Evolutionary conservation across 2,113 vertebrate species (phyloP).

Genomic region (Notarius lentiginosus): DNA sequence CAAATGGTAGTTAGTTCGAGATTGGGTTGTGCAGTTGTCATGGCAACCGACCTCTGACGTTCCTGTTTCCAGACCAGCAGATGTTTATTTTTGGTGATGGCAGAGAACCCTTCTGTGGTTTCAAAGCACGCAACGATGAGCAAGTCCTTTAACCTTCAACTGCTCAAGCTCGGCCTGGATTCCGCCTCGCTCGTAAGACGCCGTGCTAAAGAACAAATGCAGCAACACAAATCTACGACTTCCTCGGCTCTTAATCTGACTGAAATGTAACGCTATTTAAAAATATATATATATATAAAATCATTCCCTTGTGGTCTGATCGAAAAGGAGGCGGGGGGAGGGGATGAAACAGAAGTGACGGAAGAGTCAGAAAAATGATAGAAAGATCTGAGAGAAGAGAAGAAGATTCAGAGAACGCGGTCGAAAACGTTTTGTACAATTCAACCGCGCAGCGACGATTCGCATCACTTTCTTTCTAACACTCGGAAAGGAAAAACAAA

Average conservation of each 20-base stretch:
- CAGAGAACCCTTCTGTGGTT: not conserved
- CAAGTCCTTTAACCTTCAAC: not conserved
- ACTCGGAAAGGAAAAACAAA: not conserved
- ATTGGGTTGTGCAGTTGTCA: not conserved
- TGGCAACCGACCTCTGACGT: not conserved
- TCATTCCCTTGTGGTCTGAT: constrained; percentile 19
- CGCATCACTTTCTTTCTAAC: too few relatives aligned
- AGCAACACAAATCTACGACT: not conserved
- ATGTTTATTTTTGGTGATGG: not conserved
- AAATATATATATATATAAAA: not conserved
- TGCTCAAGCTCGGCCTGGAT: not conserved
- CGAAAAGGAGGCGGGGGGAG: not conserved
- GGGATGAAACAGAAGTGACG: too few relatives aligned
- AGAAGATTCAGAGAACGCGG: not conserved
- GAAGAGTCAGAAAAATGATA: not conserved
- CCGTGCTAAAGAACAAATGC: not conserved
- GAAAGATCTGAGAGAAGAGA: not conserved
- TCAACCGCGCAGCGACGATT: not conserved
- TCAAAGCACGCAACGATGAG: not conserved
- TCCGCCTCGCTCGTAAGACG: not conserved
- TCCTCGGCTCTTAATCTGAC: not conserved
- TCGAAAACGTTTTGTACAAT: not conserved
- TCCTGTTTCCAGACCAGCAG: constrained; percentile 9
- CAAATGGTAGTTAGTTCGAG: not conserved
- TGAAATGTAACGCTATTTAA: constrained; percentile 21